phyloP scores from a whole-genome alignment of 2,888 invertebrate species.

The Leptopilina drosophilae region DNA sequence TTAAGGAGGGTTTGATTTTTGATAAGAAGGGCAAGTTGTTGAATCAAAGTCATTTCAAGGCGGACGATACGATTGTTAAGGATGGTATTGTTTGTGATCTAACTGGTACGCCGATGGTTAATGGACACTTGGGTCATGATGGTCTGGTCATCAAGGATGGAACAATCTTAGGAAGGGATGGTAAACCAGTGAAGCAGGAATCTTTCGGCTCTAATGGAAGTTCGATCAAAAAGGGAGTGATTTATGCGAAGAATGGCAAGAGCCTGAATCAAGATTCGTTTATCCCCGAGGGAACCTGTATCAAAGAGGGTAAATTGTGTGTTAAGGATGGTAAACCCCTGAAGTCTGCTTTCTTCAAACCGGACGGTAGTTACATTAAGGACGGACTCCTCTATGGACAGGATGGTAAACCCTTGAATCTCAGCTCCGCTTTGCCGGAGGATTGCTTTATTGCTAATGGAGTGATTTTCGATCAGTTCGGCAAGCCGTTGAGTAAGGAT shows the following conservation, averaged over 20 bases:
- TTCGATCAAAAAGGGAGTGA: conserved; percentile 67
- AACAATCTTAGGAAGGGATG: conserved; percentile 66
- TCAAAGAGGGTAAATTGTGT: conserved; percentile 70
- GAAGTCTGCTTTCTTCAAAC: conserved; percentile 70
- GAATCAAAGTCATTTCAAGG: conserved; percentile 71
- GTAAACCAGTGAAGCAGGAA: conserved; percentile 71
- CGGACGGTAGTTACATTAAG: conserved; percentile 72
- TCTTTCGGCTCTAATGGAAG: conserved; percentile 70
- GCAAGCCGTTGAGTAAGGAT: conserved; percentile 66
- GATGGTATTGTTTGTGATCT: conserved; percentile 68
- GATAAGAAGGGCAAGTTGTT: conserved; percentile 64
- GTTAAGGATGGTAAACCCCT: conserved; percentile 70
- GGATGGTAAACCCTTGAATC: conserved; percentile 68
- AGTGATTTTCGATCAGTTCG: conserved; percentile 68
- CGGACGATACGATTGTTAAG: conserved; percentile 66
- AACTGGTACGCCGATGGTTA: conserved; percentile 62
- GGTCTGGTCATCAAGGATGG: conserved; percentile 69
- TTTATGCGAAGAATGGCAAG: conserved; percentile 69
- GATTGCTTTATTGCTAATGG: conserved; percentile 71
- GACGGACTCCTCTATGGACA: conserved; percentile 71
- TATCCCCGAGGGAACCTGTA: conserved; percentile 69
- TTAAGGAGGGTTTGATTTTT: conserved; percentile 69
- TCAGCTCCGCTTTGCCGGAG: conserved; percentile 67
- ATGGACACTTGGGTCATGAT: conserved; percentile 68
- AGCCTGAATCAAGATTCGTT: conserved; percentile 71